A percentile compares a stretch with the other conserved stretches of the same genome.
Conservation (phyloP, 1,140 invertebrate genomes). For the Portunus trituberculatus region DNA sequence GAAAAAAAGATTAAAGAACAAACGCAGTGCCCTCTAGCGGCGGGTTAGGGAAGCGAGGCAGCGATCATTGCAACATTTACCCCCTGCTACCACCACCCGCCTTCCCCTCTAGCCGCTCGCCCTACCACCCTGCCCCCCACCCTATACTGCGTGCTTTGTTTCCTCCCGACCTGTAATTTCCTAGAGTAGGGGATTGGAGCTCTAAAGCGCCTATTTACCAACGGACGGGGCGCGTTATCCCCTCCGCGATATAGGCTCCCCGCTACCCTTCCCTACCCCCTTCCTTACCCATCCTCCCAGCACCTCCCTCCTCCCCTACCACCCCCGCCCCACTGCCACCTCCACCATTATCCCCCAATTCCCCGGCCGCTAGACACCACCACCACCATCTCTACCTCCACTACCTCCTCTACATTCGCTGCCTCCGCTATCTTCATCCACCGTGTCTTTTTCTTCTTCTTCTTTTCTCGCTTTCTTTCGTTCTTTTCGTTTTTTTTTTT, state of each 20-base stretch:
- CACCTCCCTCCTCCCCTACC: neutral
- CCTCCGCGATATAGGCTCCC: neutral
- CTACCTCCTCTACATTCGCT: too few species aligned
- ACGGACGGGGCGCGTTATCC: neutral
- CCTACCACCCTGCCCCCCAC: neutral
- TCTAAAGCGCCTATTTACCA: neutral
- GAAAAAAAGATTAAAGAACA: neutral
- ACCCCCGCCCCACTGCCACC: neutral
- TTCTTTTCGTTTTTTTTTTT: neutral
- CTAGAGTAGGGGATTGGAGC: neutral
- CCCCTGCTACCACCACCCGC: neutral
- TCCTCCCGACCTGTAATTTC: neutral
- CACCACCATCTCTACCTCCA: too few species aligned
- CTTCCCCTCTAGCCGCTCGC: neutral
- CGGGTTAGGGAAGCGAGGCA: neutral
- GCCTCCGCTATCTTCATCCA: neutral
- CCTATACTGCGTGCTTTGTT: neutral
- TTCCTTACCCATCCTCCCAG: neutral
- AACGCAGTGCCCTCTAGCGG: neutral
- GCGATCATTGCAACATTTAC: conserved; percentile 2
- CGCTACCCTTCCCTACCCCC: neutral
- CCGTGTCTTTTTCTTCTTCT: neutral
- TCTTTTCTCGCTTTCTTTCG: neutral
- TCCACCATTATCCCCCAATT: neutral
- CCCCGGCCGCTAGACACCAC: too few species aligned